Evolutionary conservation across 2,113 vertebrate genomes (phyloP).

Genomic region (Morone chrysops): DNA sequence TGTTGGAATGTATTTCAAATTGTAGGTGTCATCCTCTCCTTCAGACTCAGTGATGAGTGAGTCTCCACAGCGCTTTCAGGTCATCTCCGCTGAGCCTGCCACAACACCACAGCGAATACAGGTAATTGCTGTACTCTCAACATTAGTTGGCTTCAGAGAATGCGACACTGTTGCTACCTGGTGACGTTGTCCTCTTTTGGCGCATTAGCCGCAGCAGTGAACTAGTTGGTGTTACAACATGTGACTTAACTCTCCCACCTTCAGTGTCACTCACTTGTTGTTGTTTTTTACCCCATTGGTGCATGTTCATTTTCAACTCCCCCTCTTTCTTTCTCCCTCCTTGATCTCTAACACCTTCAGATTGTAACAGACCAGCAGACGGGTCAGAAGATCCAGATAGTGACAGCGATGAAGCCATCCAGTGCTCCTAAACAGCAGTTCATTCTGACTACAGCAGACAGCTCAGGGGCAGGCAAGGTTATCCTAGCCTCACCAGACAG

Average conservation of each 20-base stretch:
- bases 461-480: conserved; percentile 93
- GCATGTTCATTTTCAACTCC: conserved; percentile 1
- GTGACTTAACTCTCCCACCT: conserved; percentile 10
- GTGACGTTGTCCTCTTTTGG: conserved; percentile 45
- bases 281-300: neutral
- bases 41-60: conserved; percentile 93
- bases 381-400: conserved; percentile 97
- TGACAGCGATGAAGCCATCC: conserved; percentile 94
- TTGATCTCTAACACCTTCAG: conserved; percentile 73
- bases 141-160: conserved; percentile 73
- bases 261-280: neutral
- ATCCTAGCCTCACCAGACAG: conserved; percentile 93
- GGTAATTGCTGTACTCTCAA: conserved; percentile 86
- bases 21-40: conserved; percentile 74
- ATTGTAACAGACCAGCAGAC: conserved; percentile 98
- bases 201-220: neutral
- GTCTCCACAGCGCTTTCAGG: conserved; percentile 94
- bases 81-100: conserved; percentile 92
- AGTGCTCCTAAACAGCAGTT: conserved; percentile 93
- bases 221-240: conserved; percentile 19
- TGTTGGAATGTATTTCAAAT: conserved; percentile 24
- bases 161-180: conserved; percentile 58
- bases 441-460: conserved; percentile 94
- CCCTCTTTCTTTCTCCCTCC: conserved; percentile 15
- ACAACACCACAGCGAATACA: conserved; percentile 94